phyloP scores from a whole-genome alignment of 2,888 invertebrate genomes.

The Nephrotoma guestfalica region DNA sequence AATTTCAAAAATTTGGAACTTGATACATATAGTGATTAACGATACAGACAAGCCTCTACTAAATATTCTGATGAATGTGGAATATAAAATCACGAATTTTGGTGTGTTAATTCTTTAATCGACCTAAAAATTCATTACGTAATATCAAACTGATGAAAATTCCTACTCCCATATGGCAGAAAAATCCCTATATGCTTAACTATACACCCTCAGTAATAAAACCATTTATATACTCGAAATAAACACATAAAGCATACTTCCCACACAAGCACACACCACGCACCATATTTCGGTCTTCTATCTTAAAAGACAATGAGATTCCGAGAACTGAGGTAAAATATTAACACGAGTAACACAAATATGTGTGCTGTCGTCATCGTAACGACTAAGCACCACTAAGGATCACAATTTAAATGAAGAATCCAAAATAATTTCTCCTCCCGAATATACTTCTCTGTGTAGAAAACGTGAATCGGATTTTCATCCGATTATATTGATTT shows the following conservation, averaged over 20 bases:
- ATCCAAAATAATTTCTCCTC: neutral
- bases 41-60: too few relatives aligned
- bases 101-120: neutral
- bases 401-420: neutral
- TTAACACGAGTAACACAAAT: neutral
- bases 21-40: too few relatives aligned
- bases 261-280: neutral
- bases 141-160: neutral
- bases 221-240: neutral
- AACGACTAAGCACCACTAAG: neutral
- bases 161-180: neutral
- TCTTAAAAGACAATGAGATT: neutral
- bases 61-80: too few relatives aligned
- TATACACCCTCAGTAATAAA: neutral
- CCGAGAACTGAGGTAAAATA: neutral
- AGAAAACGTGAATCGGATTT: neutral
- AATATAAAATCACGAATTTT: too few relatives aligned
- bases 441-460: neutral
- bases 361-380: neutral
- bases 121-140: neutral
- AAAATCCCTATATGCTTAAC: neutral
- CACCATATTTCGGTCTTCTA: neutral
- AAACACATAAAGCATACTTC: neutral
- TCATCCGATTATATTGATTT: neutral
- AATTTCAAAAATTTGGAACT: too few relatives aligned